Conservation (phyloP, 2,888 invertebrate genomes). For the Allophyes oxyacanthae region DNA sequence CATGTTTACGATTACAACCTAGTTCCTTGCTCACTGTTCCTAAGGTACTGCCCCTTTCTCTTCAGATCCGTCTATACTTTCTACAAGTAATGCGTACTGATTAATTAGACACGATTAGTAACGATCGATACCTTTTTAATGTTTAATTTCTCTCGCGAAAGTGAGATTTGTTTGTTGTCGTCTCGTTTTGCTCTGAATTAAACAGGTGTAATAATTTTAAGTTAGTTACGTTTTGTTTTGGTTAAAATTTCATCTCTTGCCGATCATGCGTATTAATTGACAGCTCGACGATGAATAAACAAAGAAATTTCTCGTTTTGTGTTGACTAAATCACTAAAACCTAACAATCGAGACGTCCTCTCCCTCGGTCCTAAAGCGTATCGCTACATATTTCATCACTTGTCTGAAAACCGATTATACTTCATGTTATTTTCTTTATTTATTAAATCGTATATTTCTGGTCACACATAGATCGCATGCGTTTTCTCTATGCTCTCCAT, state of each 20-base stretch:
- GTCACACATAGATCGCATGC: neutral
- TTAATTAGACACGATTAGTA: slow-evolving; percentile 86
- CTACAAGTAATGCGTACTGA: slow-evolving; percentile 84
- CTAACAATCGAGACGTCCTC: too few relatives aligned
- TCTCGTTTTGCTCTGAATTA: slow-evolving; percentile 57
- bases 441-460: neutral
- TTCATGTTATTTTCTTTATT: neutral
- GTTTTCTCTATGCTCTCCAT: neutral
- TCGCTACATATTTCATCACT: too few relatives aligned
- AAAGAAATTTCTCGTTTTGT: too few relatives aligned
- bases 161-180: slow-evolving; percentile 64
- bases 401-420: too few relatives aligned
- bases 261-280: slow-evolving; percentile 19
- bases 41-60: slow-evolving; percentile 79
- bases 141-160: slow-evolving; percentile 69
- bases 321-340: too few relatives aligned
- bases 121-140: slow-evolving; percentile 70
- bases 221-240: slow-evolving; percentile 39
- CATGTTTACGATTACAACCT: slow-evolving; percentile 52
- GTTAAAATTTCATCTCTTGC: slow-evolving; percentile 18
- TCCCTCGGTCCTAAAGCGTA: too few relatives aligned
- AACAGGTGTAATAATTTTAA: slow-evolving; percentile 43
- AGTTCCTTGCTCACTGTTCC: slow-evolving; percentile 51
- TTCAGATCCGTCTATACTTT: slow-evolving; percentile 75
- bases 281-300: too few relatives aligned